Evolutionary conservation across 2,113 vertebrate species (phyloP), one percentile per base, ranked within the genome.

Genomic region (Marcusenius ussheri): DNA sequence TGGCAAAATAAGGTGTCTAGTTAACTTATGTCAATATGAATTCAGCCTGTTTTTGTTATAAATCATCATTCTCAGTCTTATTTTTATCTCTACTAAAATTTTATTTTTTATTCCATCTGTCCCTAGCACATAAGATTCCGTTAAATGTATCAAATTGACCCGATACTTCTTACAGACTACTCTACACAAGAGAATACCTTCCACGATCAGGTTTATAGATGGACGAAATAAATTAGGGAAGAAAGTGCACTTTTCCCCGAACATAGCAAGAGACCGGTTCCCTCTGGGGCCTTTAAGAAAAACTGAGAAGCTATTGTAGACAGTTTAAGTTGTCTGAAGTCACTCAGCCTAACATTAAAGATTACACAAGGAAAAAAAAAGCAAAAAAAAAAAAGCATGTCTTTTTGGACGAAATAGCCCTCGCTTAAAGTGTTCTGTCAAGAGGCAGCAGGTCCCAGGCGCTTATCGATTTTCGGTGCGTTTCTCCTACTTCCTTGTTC

Each of bases 261-360:
- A 42, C 74, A 80, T 80, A 39, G 35, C 35, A 42, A 19, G 70
- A 39, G 31, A 19, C 24, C 2, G 1, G 10, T 85, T 47, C 21
- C n/a, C 21, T 46, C 39, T 24, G 47, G 24, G 45, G 21, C 83
- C n/a, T 87, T 24, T 35, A 53, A 39, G 47, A 35, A 56, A 47
- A 21, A 27, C n/a, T 53, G 21, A 51, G n/a, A 87, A 87, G 49
- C 15, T 27, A 87, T 53, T 35, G 85, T 9, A 53, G 85, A 87
- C 50, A 53, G 85, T 87, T 87, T 51, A 49, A 87, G 85, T 51
- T 87, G 27, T 53, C 27, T 87, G 85, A 56, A 87, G 85, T 35
- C 47, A 27, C 50, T 51, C 27, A 27, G 45, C 47, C 47, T 27
- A 31, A 56, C 49, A 51, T 51, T 45, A 87, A 51, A 87, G 84